Conservation (phyloP, 1,140 invertebrate genomes). For the Parasteatoda tepidariorum region DNA sequence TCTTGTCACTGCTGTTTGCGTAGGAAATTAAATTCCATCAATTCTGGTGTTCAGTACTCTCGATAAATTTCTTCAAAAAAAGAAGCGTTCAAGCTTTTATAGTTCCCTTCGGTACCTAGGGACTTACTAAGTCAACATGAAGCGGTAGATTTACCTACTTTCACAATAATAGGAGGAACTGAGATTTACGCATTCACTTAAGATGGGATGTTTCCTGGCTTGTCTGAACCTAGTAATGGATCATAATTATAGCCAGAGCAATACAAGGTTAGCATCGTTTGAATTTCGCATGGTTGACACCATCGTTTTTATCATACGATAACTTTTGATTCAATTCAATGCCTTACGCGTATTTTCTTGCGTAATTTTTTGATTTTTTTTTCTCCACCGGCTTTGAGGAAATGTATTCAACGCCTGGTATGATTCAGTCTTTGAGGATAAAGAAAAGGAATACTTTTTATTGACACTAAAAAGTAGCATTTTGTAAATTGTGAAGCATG, state of each 20-base stretch:
- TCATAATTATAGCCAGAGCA: constrained; percentile 50
- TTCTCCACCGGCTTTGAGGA: not conserved
- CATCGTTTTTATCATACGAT: not conserved
- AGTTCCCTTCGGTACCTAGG: constrained; percentile 10
- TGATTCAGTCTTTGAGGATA: too few species aligned
- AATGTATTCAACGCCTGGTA: too few species aligned
- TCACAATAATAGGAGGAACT: constrained; percentile 43
- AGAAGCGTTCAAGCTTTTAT: constrained; percentile 46
- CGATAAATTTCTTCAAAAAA: constrained; percentile 60
- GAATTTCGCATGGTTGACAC: not conserved
- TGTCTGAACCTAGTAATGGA: constrained; percentile 50
- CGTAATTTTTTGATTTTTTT: not conserved
- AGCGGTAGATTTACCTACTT: constrained; percentile 47
- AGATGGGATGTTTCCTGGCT: not conserved
- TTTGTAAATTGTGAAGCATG: too few species aligned
- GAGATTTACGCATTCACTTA: constrained; percentile 57
- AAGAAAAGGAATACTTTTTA: too few species aligned
- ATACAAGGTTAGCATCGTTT: constrained; percentile 11
- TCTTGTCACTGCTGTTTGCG: constrained; percentile 56
- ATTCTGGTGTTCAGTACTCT: constrained; percentile 49
- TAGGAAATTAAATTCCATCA: constrained; percentile 58
- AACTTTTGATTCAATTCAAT: not conserved
- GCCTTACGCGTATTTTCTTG: not conserved
- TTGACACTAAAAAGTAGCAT: too few species aligned
- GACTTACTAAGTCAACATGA: constrained; percentile 29